These are phyloP conservation scores for Melanargia galathea DNA, from an alignment of 2,888 invertebrate species.

Conservation along the genomic window DNA sequence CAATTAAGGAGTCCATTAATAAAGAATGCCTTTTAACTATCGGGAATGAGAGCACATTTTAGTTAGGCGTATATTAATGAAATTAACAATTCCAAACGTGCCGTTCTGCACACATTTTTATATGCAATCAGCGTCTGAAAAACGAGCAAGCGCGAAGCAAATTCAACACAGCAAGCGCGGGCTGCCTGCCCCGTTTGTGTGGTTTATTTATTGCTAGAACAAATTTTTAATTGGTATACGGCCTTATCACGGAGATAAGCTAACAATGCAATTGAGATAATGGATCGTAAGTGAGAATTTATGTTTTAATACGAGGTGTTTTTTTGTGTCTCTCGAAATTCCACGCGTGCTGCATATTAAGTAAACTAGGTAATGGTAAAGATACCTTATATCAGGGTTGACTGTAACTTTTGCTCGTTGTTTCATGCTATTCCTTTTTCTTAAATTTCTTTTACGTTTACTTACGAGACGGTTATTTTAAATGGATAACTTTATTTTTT, in stretches of 20 bases:
- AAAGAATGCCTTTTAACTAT: conserved; percentile 1
- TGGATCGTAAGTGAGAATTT: conserved; percentile 69
- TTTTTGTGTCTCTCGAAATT: conserved; percentile 43
- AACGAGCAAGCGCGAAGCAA: conserved; percentile 37
- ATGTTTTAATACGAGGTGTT: conserved; percentile 56
- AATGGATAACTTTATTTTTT: too few relatives aligned
- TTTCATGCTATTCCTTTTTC: not conserved
- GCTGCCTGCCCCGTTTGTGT: conserved; percentile 26
- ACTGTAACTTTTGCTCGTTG: not conserved
- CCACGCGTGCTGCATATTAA: conserved; percentile 26
- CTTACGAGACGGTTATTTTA: too few relatives aligned
- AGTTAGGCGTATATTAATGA: conserved; percentile 3
- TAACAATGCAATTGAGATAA: conserved; percentile 63
- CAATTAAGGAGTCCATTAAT: not conserved
- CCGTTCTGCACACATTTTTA: conserved; percentile 31
- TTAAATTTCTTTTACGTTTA: too few relatives aligned
- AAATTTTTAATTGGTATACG: conserved; percentile 71
- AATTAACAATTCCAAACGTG: conserved; percentile 15
- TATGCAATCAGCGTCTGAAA: conserved; percentile 41
- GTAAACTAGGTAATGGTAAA: not conserved
- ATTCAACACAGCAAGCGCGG: conserved; percentile 42
- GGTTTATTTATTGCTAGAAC: conserved; percentile 53
- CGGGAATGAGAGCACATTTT: conserved; percentile 3
- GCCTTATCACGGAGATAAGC: conserved; percentile 62
- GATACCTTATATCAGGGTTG: not conserved